phyloP scores from a whole-genome alignment of 2,888 invertebrate species.

The Drosophila multiciliata region DNA sequence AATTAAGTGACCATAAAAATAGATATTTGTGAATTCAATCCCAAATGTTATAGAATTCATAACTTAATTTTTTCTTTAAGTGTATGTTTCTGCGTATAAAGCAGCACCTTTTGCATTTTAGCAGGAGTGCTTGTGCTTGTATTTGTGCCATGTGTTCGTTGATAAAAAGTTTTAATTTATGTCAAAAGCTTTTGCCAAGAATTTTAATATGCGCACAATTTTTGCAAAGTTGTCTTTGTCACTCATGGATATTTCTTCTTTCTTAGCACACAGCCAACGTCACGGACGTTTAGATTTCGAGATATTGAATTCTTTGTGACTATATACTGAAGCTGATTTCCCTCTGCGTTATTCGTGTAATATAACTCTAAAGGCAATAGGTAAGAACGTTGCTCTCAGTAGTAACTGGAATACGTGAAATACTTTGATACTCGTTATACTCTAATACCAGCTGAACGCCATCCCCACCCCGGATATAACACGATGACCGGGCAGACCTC shows the following conservation, averaged over 20 bases:
- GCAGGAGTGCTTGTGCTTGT: conserved; percentile 11
- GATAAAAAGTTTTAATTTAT: conserved; percentile 85
- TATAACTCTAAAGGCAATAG: not conserved
- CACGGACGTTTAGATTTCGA: conserved; percentile 28
- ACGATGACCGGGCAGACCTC: not conserved
- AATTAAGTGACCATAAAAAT: not conserved
- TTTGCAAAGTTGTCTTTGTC: conserved; percentile 71
- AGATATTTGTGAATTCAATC: not conserved
- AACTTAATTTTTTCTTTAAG: not conserved
- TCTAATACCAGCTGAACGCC: not conserved
- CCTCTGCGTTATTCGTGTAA: conserved; percentile 1
- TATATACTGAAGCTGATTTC: conserved; percentile 17
- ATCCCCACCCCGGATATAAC: not conserved
- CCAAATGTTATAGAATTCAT: not conserved
- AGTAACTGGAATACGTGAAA: not conserved
- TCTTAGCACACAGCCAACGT: conserved; percentile 3
- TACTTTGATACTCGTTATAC: not conserved
- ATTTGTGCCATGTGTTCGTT: conserved; percentile 45
- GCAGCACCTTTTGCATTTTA: conserved; percentile 25
- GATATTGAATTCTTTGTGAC: conserved; percentile 56
- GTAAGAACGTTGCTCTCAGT: not conserved
- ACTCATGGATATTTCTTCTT: conserved; percentile 43
- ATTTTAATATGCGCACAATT: conserved; percentile 84
- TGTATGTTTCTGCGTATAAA: not conserved
- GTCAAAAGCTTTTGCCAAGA: conserved; percentile 84